These are phyloP conservation scores for Orthosia gracilis DNA, from an alignment of 2,888 invertebrate genomes.

Conservation along the genomic window DNA sequence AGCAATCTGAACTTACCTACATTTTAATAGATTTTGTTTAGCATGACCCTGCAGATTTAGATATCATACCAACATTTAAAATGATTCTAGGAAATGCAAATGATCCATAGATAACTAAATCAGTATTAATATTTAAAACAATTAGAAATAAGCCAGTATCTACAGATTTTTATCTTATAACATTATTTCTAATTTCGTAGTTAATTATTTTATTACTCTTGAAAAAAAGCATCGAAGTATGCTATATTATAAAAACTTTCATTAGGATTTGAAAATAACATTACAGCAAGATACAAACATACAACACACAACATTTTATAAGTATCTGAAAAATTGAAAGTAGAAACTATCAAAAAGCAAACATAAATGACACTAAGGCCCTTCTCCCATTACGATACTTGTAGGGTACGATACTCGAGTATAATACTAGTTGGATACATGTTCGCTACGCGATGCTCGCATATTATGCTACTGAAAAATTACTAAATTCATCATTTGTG, in stretches of 20 bases:
- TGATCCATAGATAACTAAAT: constrained; percentile 43
- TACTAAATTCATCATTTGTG: no score
- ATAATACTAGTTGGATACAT: no score
- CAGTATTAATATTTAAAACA: constrained; percentile 3
- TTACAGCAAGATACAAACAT: background rate
- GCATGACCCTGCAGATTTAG: constrained; percentile 42
- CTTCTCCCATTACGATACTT: no score
- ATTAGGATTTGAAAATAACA: background rate
- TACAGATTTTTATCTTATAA: no score
- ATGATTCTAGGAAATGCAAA: constrained; percentile 25
- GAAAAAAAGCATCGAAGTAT: constrained; percentile 5
- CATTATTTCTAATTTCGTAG: background rate
- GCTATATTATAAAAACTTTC: constrained; percentile 5
- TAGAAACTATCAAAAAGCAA: constrained; percentile 14
- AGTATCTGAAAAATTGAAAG: background rate
- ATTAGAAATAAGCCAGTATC: background rate
- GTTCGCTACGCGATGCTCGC: no score
- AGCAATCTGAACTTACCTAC: constrained; percentile 16
- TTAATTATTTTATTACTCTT: background rate
- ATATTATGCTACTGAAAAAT: no score
- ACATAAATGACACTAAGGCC: constrained; percentile 34
- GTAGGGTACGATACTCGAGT: no score
- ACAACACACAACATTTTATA: background rate
- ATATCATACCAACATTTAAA: background rate
- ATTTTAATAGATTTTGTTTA: constrained; percentile 7